Percentiles rank a stretch among this genome's conserved stretches.
These are phyloP conservation scores for Intellagama lesueurii DNA, from an alignment of 2,797 vertebrate species.

Conservation along the genomic window DNA sequence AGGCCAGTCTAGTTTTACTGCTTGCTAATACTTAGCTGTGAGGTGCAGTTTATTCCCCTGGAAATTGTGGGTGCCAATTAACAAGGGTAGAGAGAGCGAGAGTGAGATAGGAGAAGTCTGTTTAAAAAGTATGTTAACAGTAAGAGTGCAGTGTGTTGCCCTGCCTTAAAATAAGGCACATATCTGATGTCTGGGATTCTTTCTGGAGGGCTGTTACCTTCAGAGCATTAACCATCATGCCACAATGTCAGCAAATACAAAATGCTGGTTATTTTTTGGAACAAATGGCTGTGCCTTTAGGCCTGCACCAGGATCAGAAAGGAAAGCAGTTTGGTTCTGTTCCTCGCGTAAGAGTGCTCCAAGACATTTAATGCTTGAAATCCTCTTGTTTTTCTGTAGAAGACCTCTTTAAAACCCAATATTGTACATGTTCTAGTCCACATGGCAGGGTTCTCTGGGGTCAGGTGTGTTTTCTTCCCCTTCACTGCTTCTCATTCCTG, in stretches of 20 bases:
- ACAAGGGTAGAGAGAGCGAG: background rate
- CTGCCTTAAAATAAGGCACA: slow-evolving; percentile 20
- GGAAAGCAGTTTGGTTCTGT: slow-evolving; percentile 40
- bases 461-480: background rate
- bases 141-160: background rate
- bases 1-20: background rate
- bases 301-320: slow-evolving; percentile 43
- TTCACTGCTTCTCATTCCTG: background rate
- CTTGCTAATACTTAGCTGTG: background rate
- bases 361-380: slow-evolving; percentile 57
- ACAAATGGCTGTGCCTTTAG: slow-evolving; percentile 48
- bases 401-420: slow-evolving; percentile 40
- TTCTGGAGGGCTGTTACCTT: slow-evolving; percentile 40
- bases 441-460: slow-evolving; percentile 14
- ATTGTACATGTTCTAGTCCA: background rate
- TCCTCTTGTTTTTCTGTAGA: slow-evolving; percentile 37
- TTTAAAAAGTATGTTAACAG: slow-evolving; percentile 11
- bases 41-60: background rate
- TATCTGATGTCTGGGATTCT: slow-evolving; percentile 36
- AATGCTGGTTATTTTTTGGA: slow-evolving; percentile 10
- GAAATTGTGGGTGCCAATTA: background rate
- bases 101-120: background rate
- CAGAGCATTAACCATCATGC: slow-evolving; percentile 30
- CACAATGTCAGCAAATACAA: slow-evolving; percentile 37
- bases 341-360: slow-evolving; percentile 48